Evolutionary conservation across 2,888 invertebrate genomes (phyloP).

Genomic region (Andrena dorsata): DNA sequence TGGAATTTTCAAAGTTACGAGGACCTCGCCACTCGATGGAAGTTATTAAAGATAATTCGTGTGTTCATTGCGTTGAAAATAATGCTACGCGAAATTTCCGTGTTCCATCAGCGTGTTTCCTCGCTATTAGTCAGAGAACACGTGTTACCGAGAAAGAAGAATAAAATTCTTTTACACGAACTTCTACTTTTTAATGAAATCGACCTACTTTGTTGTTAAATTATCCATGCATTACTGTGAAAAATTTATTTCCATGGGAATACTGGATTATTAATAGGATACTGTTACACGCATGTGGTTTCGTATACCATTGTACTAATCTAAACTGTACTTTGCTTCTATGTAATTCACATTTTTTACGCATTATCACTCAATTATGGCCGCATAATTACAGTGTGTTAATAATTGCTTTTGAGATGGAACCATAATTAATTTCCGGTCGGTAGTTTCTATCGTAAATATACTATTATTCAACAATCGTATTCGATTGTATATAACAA

Average conservation of each 20-base stretch:
- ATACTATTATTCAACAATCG: not conserved
- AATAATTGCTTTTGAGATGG: not conserved
- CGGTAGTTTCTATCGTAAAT: not conserved
- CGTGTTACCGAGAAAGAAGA: too few relatives aligned
- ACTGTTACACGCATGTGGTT: too few relatives aligned
- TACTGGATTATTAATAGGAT: too few relatives aligned
- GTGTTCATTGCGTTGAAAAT: not conserved
- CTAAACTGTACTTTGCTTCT: too few relatives aligned
- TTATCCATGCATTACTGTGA: too few relatives aligned
- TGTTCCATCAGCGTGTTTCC: too few relatives aligned
- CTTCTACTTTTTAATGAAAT: not conserved
- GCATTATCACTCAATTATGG: not conserved
- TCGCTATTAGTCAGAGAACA: too few relatives aligned
- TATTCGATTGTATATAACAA: conserved; percentile 2
- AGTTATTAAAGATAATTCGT: not conserved
- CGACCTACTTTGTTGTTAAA: too few relatives aligned
- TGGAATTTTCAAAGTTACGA: not conserved
- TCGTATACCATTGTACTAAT: too few relatives aligned
- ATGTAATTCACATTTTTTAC: not conserved
- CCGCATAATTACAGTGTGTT: not conserved
- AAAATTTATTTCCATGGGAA: too few relatives aligned
- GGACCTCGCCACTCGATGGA: not conserved
- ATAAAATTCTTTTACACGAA: not conserved
- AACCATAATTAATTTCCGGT: not conserved
- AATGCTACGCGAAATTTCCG: not conserved